Conservation (phyloP, 2,797 vertebrate species). For the Sebastes variabilis region DNA sequence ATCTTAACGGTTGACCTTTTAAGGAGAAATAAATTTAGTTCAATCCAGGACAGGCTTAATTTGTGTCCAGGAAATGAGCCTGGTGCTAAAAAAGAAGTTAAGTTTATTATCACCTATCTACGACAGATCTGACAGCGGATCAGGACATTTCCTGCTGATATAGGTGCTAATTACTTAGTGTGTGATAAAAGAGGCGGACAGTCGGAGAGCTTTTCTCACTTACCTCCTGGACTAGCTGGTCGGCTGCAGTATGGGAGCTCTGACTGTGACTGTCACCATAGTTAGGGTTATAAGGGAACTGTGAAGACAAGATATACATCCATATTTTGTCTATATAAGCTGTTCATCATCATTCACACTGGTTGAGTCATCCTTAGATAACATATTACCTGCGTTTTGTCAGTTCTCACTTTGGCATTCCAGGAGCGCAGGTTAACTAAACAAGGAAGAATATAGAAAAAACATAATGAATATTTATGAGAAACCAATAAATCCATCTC, state of each 20-base stretch:
- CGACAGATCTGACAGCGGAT: neutral
- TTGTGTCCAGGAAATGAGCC: neutral
- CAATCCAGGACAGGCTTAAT: neutral
- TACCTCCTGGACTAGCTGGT: constrained; percentile 89
- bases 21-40: neutral
- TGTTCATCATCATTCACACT: neutral
- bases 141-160: neutral
- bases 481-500: neutral
- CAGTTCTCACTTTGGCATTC: constrained; percentile 73
- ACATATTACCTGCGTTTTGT: constrained; percentile 74
- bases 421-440: constrained; percentile 61
- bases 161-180: neutral
- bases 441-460: constrained; percentile 1
- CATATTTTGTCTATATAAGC: neutral
- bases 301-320: constrained; percentile 19
- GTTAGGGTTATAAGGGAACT: constrained; percentile 76
- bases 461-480: neutral
- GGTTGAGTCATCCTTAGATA: neutral
- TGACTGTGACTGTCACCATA: constrained; percentile 50
- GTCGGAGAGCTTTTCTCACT: constrained; percentile 20
- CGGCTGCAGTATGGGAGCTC: constrained; percentile 70
- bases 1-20: neutral
- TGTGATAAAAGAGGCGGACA: neutral
- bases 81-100: neutral
- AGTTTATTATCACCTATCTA: neutral